phyloP scores from a whole-genome alignment of 92 coral and sea anemone species.

The Epizoanthus scotinus region DNA sequence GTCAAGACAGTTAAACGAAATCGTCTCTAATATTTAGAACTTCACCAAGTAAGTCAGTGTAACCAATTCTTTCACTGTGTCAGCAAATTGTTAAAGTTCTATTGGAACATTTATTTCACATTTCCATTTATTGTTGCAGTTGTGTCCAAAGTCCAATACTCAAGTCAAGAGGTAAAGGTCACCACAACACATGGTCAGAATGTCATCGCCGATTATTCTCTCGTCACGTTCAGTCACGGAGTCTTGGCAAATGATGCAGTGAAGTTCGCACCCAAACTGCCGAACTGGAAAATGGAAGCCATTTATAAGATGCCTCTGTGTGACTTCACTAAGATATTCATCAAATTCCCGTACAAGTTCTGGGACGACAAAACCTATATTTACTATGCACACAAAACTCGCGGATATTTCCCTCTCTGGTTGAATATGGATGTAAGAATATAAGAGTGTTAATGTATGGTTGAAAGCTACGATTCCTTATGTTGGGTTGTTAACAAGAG shows the following conservation, averaged over 20 bases:
- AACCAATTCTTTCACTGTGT: too few species aligned
- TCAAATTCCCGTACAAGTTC: slow-evolving; percentile 71
- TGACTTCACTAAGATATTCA: slow-evolving; percentile 59
- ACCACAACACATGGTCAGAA: slow-evolving; percentile 55
- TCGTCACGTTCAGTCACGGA: slow-evolving; percentile 79
- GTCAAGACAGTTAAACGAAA: too few species aligned
- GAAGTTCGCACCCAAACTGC: slow-evolving; percentile 64
- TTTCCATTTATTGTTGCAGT: background rate
- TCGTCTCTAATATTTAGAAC: too few species aligned
- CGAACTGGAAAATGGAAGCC: slow-evolving; percentile 73
- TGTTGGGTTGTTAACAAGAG: too few species aligned
- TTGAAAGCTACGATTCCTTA: too few species aligned
- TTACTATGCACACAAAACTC: slow-evolving; percentile 48
- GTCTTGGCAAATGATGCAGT: slow-evolving; percentile 74
- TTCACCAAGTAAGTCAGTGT: too few species aligned
- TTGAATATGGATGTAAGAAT: slow-evolving; percentile 29
- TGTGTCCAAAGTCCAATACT: slow-evolving; percentile 41
- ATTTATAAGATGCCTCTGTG: slow-evolving; percentile 57
- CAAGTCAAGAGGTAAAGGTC: slow-evolving; percentile 40
- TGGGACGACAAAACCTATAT: slow-evolving; percentile 67
- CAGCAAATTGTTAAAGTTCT: too few species aligned
- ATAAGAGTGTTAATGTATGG: too few species aligned
- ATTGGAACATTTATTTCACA: too few species aligned
- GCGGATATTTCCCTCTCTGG: slow-evolving; percentile 59
- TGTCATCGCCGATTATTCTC: slow-evolving; percentile 56